A percentile compares a stretch with the other conserved stretches of the same genome.
Conservation (phyloP, 1,140 invertebrate genomes). For the Steinernema khuongi region DNA sequence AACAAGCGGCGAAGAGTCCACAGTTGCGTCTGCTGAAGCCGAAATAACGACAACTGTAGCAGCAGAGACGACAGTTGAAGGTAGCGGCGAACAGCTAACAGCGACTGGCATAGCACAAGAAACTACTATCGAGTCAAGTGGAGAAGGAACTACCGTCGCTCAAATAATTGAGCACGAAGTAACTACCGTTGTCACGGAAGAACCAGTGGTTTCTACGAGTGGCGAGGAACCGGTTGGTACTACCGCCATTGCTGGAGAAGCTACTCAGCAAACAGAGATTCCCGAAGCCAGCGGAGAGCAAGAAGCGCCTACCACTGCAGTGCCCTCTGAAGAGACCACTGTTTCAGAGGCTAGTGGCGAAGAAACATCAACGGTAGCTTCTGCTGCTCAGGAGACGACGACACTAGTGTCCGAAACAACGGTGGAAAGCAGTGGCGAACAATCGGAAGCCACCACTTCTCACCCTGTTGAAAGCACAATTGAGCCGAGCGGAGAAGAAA, state of each 20-base stretch:
- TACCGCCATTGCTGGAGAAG: no score
- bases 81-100: slow-evolving; percentile 14
- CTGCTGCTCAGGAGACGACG: no score
- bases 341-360: not conserved
- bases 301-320: not conserved
- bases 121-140: no score
- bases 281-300: no score
- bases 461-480: not conserved
- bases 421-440: no score
- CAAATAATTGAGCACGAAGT: no score
- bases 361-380: not conserved
- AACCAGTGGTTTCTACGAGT: not conserved
- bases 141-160: no score
- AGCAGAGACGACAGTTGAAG: not conserved
- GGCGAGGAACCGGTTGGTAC: no score
- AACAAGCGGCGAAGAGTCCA: slow-evolving; percentile 13
- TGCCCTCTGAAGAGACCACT: not conserved
- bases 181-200: not conserved
- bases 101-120: slow-evolving; percentile 4
- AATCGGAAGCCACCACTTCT: slow-evolving; percentile 9
- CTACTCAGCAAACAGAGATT: not conserved
- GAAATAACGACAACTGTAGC: not conserved
- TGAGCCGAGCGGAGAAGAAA: not conserved
- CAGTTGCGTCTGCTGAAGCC: not conserved
- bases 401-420: no score